Evolutionary conservation across 1,140 invertebrate genomes (phyloP), one percentile per base, ranked within the genome.

Genomic region (Caerostris extrusa): DNA sequence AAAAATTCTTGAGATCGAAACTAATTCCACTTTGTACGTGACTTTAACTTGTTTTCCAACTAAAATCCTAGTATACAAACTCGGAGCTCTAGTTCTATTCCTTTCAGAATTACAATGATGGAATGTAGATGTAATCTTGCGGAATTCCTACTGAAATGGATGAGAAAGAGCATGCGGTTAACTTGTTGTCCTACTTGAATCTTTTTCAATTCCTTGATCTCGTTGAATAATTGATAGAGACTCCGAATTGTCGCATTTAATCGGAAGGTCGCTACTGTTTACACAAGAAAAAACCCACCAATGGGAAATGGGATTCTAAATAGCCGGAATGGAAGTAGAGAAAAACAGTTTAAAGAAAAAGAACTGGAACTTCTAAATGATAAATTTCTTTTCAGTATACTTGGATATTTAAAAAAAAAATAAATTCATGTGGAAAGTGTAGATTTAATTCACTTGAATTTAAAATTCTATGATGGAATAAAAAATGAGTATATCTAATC

Each of bases 121-220:
- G 7, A 53, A 50, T 53, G 67, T 69, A 69, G 67, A 19, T 77
- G 34, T 77, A 77, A 53, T 77, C 71, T 77, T 12, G 10, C 71
- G 8, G 50, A 77, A 50, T 4, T 10, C 7, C 12, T 64, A 64
- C 10, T 53, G 3, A 34, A 12, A 50, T 5, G 71, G 12, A 12
- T 14, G 34, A 50, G 34, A 19, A 50, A 53, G 53, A 77, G 19
- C 10, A 34, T 77, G 71, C 71, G 50, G 71, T 77, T 12, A 77
- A 77, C 71, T 77, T 77, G 71, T 77, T 77, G 71, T 77, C 71
- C 71, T 77, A 77, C 71, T 77, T 77, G 71, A 77, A 77, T 77
- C 71, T 77, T 77, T 77, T 77, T 34, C 71, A 77, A 77, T 77
- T 77, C 50, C 71, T 77, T 12, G 71, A 77, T 77, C 34, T 53